These are phyloP conservation scores for Galbula dea DNA, from an alignment of 2,113 vertebrate genomes.

Conservation along the genomic window DNA sequence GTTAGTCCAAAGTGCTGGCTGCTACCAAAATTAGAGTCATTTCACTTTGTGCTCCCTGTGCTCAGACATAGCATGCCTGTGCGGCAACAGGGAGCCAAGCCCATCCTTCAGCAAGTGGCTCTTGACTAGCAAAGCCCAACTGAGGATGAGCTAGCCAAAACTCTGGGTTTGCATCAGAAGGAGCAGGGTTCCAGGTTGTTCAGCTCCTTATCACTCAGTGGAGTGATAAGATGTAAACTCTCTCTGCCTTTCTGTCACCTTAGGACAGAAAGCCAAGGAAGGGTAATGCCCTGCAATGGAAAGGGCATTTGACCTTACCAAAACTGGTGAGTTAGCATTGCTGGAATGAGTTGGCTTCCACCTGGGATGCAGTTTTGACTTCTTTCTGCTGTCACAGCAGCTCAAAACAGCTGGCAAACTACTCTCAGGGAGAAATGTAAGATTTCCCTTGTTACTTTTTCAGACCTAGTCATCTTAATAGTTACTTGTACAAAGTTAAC, in stretches of 20 bases:
- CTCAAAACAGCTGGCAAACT: constrained; percentile 30
- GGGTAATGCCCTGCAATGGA: not conserved
- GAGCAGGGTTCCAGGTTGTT: not conserved
- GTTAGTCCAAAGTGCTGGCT: not conserved
- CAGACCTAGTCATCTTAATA: not conserved
- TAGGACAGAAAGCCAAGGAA: not conserved
- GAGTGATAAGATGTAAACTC: not conserved
- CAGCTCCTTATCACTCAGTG: too few species aligned
- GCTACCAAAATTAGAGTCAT: not conserved
- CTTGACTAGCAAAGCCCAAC: not conserved
- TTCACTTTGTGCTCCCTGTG: not conserved
- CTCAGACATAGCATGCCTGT: not conserved
- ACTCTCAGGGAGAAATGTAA: not conserved
- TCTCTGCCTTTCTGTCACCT: not conserved
- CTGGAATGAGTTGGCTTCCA: not conserved
- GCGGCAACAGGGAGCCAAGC: not conserved
- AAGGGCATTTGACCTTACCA: not conserved
- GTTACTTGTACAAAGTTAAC: not conserved
- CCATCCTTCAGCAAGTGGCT: not conserved
- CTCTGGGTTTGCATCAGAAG: not conserved
- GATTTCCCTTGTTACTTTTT: constrained; percentile 29
- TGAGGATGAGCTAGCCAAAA: not conserved
- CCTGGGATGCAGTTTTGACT: not conserved
- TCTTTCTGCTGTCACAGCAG: not conserved
- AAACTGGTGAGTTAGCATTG: not conserved